Base-by-base conservation (phyloP, 2,888 invertebrate genomes). In the Tribolium freemani region DNA sequence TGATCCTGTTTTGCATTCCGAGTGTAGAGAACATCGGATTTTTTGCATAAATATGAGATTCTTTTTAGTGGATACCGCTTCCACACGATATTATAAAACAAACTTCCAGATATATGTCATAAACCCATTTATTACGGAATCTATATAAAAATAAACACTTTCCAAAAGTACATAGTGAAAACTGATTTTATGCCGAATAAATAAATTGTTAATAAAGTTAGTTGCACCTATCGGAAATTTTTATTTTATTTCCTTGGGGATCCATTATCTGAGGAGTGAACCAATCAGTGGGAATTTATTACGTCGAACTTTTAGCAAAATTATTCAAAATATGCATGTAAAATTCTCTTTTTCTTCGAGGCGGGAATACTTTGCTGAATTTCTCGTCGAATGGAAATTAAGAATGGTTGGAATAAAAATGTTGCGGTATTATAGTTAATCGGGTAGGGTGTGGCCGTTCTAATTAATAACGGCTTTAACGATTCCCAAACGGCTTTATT, bases 271-370 rank as follows among this genome's bases (percentile, higher is more conserved):
- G 20, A 38, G 51, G 26, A 53, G 69, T 69, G 30, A 21, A 56
- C 31, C 63, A 69, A 69, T 63, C 69, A 63, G 46, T 16, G n/a
- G 44, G 13, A 53, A 60, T 60, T 69, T 69, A 69, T 60, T 60
- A 53, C 64, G 45, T 54, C 48, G 11, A 69, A 69, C 63, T 69
- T 54, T 67, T 26, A 44, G 21, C 26, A 21, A 21, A 57, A 54
- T 64, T 64, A 64, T 64, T 54, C 45, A 20, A 64, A 64, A 53
- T 64, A 64, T 54, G 53, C 31, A 38, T 51, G 30, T 20, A 63
- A 63, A 51, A 21, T 60, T 10, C 26, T 21, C 26, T 57, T 57
- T 57, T 26, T 57, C 26, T 57, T 16, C 44, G 44, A n/a, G 1
- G 38, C 2, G n/a, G 31, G 9, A 63, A 60, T 60, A 26, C 60